Conservation (phyloP, 2,113 vertebrate species). For the Coryphaenoides rupestris region DNA sequence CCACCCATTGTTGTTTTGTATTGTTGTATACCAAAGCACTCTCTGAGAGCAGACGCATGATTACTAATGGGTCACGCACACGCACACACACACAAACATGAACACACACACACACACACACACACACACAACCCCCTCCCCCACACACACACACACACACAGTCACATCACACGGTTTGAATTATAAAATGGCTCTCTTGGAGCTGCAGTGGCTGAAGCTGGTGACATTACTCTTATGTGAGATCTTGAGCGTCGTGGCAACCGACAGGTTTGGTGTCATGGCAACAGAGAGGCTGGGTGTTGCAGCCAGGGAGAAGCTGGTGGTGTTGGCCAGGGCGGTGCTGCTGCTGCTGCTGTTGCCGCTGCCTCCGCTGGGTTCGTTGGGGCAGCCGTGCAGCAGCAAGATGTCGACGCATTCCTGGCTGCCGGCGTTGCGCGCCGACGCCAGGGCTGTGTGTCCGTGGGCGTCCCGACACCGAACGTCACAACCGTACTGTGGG, state of each 20-base stretch:
- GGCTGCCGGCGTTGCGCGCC: slow-evolving; percentile 83
- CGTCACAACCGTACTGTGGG: slow-evolving; percentile 89
- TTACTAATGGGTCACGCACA: neutral
- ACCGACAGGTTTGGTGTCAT: slow-evolving; percentile 71
- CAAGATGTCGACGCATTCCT: slow-evolving; percentile 88
- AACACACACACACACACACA: slow-evolving; percentile 20
- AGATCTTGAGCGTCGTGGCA: slow-evolving; percentile 77
- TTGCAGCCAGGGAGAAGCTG: slow-evolving; percentile 46
- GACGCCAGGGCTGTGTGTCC: slow-evolving; percentile 84
- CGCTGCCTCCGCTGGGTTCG: slow-evolving; percentile 36
- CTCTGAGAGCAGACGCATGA: neutral
- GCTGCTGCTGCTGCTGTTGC: slow-evolving; percentile 23
- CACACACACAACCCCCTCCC: slow-evolving; percentile 23
- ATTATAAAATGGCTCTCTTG: slow-evolving; percentile 70
- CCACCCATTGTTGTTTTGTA: too few species aligned
- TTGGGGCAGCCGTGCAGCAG: slow-evolving; percentile 89
- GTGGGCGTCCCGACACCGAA: slow-evolving; percentile 81
- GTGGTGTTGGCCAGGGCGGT: slow-evolving; percentile 36
- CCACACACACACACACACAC: slow-evolving; percentile 4
- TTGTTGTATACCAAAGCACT: too few species aligned
- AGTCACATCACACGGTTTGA: neutral
- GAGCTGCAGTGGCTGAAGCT: slow-evolving; percentile 82
- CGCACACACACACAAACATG: slow-evolving; percentile 5
- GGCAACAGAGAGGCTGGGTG: slow-evolving; percentile 72
- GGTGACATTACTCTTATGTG: slow-evolving; percentile 80